Evolutionary conservation across 2,888 invertebrate species (phyloP), one percentile per base, ranked within the genome.

Genomic region (Brassicogethes aeneus): DNA sequence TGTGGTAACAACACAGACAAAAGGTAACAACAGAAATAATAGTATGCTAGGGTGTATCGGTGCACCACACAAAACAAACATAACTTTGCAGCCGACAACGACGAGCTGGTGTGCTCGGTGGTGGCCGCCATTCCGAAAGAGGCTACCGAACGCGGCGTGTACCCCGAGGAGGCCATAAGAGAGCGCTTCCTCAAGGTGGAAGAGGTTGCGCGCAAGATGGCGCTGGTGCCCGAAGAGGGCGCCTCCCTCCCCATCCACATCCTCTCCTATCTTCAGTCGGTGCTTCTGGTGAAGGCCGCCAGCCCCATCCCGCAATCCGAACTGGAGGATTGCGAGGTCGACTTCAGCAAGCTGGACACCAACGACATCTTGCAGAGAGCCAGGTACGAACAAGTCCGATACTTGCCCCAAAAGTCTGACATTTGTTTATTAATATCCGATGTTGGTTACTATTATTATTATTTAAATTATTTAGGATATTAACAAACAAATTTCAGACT

Each of bases 351-450:
- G 55, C 70, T 93, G 58, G 84, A 84, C 67, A 92, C 93, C 1
- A 92, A 86, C 62, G 89, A 91, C 54, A 82, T 97, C 53, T 76
- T 97, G 31, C 83, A 89, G 54, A 79, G 94, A 60, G 93, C 95
- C 12, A 85, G 84, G 89, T 88, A 67, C 61, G 60, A n/a, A n/a
- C n/a, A n/a, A n/a, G n/a, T n/a, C n/a, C 34, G 15, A n/a, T n/a
- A n/a, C n/a, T n/a, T n/a, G n/a, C n/a, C n/a, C n/a, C n/a, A n/a
- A n/a, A 37, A 12, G n/a, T n/a, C n/a, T n/a, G n/a, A n/a, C n/a
- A 3, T 36, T 16, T 42, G 17, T 16, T 23, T 10, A 2, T 13
- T 40, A 2, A 7, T 3, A 10, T 33, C 32, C 3, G 8, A 30
- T 37, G 16, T 29, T 13, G 15, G 15, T 17, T 10, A 13, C 15